phyloP scores from a whole-genome alignment of 2,113 vertebrate species.

The Trachemys scripta region DNA sequence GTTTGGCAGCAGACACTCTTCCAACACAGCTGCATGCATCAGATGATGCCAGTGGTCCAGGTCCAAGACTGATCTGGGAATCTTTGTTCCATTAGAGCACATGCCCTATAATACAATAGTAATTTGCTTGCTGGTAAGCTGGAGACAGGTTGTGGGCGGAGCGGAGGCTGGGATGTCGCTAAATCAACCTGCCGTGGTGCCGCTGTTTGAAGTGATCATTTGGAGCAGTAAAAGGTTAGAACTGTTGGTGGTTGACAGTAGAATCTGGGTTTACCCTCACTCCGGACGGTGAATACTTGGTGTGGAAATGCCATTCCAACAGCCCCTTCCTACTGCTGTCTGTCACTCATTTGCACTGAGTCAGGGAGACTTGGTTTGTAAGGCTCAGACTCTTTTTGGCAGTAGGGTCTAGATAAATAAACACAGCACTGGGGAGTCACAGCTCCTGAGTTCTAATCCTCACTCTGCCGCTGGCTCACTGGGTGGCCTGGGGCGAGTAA shows the following conservation, averaged over 20 bases:
- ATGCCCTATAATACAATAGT: not conserved
- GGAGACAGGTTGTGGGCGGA: not conserved
- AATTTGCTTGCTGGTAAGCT: not conserved
- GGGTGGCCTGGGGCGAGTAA: not conserved
- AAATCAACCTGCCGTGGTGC: not conserved
- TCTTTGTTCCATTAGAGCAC: not conserved
- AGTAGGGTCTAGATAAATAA: not conserved
- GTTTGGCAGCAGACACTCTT: accelerated
- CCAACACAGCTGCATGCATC: not conserved
- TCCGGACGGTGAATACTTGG: not conserved
- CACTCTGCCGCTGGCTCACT: not conserved
- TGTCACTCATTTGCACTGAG: not conserved
- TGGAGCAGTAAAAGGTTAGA: too few species aligned
- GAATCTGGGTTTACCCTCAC: not conserved
- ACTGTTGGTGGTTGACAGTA: not conserved
- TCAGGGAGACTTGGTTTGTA: not conserved
- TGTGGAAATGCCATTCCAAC: not conserved
- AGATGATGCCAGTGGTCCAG: not conserved
- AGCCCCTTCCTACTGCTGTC: not conserved
- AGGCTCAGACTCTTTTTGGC: not conserved
- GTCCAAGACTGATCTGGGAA: accelerated
- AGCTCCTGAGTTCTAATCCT: not conserved
- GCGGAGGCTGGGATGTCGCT: not conserved
- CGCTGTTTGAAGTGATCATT: not conserved
- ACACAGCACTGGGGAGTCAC: not conserved